Evolutionary conservation across 2,888 invertebrate genomes (phyloP), one percentile per base, ranked within the genome.

Genomic region (Calliscelio sp.): DNA sequence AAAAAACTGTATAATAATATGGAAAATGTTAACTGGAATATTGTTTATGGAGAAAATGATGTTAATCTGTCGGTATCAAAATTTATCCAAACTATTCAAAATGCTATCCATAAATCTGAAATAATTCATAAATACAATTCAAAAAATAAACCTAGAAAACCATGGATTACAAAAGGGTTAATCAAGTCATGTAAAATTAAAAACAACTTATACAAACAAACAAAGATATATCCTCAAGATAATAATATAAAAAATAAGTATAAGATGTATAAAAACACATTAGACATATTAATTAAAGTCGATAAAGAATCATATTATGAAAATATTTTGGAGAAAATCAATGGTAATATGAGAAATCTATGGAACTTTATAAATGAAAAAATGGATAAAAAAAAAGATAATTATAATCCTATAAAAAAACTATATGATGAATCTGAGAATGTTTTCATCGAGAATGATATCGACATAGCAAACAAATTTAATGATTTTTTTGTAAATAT

Each of bases 401-500:
- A n/a, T n/a, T n/a, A n/a, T n/a, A n/a, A n/a, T n/a, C n/a, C n/a
- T n/a, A n/a, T n/a, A 28, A 28, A 28, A 6, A 28, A 38, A 18
- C 22, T 25, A 61, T 25, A 61, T 18, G 16, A n/a, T 16, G n/a
- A 41, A 18, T 59, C 18, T 24, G 28, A 24, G 10, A 46, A 25
- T 65, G 41, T 44, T 44, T 41, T 25, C 10, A 11, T 65, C 44
- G 28, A 28, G 1, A 44, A 65, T 16, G 16, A 65, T 18, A 8
- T 35, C 3, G 38, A 24, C n/a, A 65, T 46, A 28, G 46, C 46
- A 25, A 65, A 65, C 44, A 22, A 41, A 24, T 28, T 65, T n/a
- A 65, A 65, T 10, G 46, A 65, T 25, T 65, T 25, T 46, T 65
- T 65, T 46, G 24, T 22, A 38, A 16, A 46, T 2, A 25, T 65